Evolutionary conservation across 2,888 invertebrate genomes (phyloP), one percentile per base, ranked within the genome.

Genomic region (Acanthosepion lycidas): DNA sequence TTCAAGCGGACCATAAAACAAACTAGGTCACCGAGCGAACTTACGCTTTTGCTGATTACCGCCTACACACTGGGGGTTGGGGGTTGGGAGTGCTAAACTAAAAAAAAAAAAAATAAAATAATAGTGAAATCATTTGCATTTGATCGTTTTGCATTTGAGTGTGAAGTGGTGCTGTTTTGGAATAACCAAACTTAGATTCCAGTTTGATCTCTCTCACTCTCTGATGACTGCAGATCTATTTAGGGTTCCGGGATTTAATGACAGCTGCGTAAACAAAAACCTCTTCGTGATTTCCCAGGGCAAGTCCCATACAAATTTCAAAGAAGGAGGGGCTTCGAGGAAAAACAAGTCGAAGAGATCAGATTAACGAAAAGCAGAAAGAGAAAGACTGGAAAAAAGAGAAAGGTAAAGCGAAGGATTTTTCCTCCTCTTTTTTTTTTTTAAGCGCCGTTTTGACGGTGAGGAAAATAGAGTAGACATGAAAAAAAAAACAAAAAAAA

Each of bases 201-300:
- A 4, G 15, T 15, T 55, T 18, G 15, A 4, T 28, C 78, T 78
- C n/a, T 78, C n/a, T n/a, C n/a, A 33, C n/a, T 78, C n/a, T 78
- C 15, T 12, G 9, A 5, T n/a, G 18, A 5, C 15, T 33, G 78
- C n/a, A 18, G n/a, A 33, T 78, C 78, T 78, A 33, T 78, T 78
- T n/a, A 78, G 78, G n/a, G 78, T n/a, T 12, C 78, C 12, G n/a
- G 78, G 78, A 78, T 8, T 78, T n/a, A 78, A 78, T 78, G 78
- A n/a, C 78, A 78, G 78, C 78, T 78, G 78, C 78, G n/a, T 78
- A 78, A 78, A 78, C 78, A 78, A 78, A 42, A 78, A 33, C 78
- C 78, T 33, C 78, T n/a, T 78, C 20, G 78, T 78, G 78, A 78
- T 78, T 78, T 78, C 78, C n/a, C n/a, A 18, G 78, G 78, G 78